A percentile compares a stretch with the other conserved stretches of the same genome.
Conservation (phyloP, 2,113 vertebrate species). For the Dunckerocampus dactyliophorus region DNA sequence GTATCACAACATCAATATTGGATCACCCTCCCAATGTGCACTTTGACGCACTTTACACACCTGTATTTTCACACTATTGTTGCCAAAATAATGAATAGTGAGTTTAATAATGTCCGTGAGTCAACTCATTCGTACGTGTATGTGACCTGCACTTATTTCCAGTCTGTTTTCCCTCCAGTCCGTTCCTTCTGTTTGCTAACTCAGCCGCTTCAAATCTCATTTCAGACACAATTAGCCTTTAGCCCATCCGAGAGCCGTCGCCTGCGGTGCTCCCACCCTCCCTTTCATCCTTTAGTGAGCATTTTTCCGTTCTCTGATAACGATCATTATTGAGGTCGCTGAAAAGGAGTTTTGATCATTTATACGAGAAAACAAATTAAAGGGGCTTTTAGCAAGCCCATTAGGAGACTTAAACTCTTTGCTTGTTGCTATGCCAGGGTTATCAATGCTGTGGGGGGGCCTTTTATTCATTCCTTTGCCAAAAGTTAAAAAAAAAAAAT, state of each 20-base stretch:
- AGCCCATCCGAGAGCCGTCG: slow-evolving; percentile 49
- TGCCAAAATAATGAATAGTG: background rate
- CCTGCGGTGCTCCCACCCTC: slow-evolving; percentile 16
- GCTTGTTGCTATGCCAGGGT: slow-evolving; percentile 46
- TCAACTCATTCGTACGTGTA: slow-evolving; percentile 42
- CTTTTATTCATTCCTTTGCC: slow-evolving; percentile 44
- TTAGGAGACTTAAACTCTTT: slow-evolving; percentile 46
- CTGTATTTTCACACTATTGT: no score
- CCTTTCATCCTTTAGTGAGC: slow-evolving; percentile 21
- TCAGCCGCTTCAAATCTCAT: slow-evolving; percentile 72
- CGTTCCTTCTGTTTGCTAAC: slow-evolving; percentile 55
- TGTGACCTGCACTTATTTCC: slow-evolving; percentile 47
- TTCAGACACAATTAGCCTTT: slow-evolving; percentile 76
- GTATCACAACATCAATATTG: no score
- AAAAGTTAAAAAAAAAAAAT: slow-evolving; percentile 51
- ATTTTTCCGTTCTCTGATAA: slow-evolving; percentile 46
- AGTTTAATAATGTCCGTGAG: background rate
- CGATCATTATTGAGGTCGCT: slow-evolving; percentile 55
- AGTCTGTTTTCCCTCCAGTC: slow-evolving; percentile 36
- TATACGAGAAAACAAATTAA: slow-evolving; percentile 63
- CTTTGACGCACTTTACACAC: no score
- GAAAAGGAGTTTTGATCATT: slow-evolving; percentile 65
- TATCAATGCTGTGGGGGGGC: slow-evolving; percentile 36
- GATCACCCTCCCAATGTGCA: no score
- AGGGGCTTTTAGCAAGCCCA: slow-evolving; percentile 42